phyloP scores from a whole-genome alignment of 92 coral and sea anemone genomes.

The Metridium senile region DNA sequence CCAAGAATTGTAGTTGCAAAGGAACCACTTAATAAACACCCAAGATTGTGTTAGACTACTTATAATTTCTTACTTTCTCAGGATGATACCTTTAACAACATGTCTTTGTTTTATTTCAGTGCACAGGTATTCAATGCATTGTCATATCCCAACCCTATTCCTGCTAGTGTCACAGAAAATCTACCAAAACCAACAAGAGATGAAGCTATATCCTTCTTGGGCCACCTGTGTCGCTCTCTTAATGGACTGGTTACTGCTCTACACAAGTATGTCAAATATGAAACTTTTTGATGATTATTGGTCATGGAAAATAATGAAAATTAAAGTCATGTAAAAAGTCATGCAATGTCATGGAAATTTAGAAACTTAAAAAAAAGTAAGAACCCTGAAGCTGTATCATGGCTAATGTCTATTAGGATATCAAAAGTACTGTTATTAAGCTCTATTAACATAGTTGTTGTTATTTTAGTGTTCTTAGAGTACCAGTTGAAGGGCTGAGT shows the following conservation, averaged over 20 bases:
- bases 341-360: too few species aligned
- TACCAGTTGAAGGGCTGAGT: conserved; percentile 53
- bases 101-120: conserved; percentile 31
- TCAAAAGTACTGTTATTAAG: too few species aligned
- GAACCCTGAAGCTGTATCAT: too few species aligned
- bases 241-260: conserved; percentile 70
- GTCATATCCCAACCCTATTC: conserved; percentile 79
- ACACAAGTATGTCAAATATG: conserved; percentile 68
- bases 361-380: too few species aligned
- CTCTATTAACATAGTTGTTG: too few species aligned
- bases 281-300: too few species aligned
- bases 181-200: conserved; percentile 78
- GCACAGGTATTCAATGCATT: conserved; percentile 90
- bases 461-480: conserved; percentile 77
- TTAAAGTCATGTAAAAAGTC: too few species aligned
- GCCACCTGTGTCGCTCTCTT: conserved; percentile 77
- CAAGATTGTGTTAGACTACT: neutral
- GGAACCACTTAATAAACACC: neutral
- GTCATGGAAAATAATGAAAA: too few species aligned
- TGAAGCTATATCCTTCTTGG: conserved; percentile 82
- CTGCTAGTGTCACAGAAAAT: conserved; percentile 57
- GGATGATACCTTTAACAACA: neutral
- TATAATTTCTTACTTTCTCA: too few species aligned
- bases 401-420: too few species aligned
- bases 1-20: neutral